Base-by-base conservation (phyloP, 2,113 vertebrate genomes). In the Rousettus leschenaultii region DNA sequence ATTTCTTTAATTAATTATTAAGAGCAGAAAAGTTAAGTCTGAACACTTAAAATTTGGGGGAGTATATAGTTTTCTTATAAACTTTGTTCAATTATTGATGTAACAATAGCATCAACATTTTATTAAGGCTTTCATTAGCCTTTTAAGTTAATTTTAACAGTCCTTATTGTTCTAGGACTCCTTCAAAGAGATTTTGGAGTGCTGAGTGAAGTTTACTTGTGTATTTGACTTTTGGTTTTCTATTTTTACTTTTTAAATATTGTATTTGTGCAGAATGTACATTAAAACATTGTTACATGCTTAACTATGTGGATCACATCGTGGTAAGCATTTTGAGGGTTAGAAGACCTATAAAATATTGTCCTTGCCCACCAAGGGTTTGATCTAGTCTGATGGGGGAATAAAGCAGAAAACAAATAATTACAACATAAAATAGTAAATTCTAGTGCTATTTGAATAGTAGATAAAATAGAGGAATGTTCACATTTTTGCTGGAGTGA, bases 11-110 rank as follows among this genome's bases (percentile, higher is more conserved):
- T 95, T 86, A 90, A 89, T 75, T 95, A 26, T 94, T 86, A 86
- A 89, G 38, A 63, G 15, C 21, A 68, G 53, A 79, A 78, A 91
- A 94, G 22, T 65, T n/a, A 85, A 91, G 43, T 75, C 5, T 38
- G 33, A 87, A 88, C 38, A 95, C 10, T 93, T 95, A 80, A 70
- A n/a, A 65, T 45, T 86, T 90, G 66, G 61, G 65, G 43, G 33
- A 97, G 43, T 95, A 30, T 95, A 43, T 40, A 40, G 14, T 92
- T 95, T 95, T 88, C 53, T 88, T 97, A 5, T 97, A 89, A 90
- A 65, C 30, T 88, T 86, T 95, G 48, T 85, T 93, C n/a, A 80
- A 51, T 84, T 95, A 77, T 57, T 95, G 61, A 77, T 68, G 21
- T 92, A 77, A 73, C 21, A 89, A 70, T 24, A 86, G 22, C 40